Percentiles rank a stretch among this genome's conserved stretches.
phyloP scores from a whole-genome alignment of 2,888 invertebrate genomes.

The Tetheella fluctuosa region DNA sequence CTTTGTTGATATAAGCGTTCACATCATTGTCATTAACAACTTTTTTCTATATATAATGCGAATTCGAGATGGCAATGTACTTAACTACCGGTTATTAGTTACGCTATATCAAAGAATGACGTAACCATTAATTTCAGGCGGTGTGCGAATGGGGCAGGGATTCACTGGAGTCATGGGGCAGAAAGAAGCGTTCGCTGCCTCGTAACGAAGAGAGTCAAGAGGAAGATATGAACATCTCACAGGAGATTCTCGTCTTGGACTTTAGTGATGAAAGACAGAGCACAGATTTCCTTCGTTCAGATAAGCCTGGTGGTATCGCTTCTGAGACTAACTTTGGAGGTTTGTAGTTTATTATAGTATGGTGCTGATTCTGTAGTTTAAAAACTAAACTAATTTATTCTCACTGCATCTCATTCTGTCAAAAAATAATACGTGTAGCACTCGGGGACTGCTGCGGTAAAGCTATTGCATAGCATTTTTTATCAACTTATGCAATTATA shows the following conservation, averaged over 20 bases:
- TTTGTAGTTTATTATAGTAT: constrained; percentile 50
- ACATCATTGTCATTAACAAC: constrained; percentile 20
- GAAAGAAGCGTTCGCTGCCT: constrained; percentile 90
- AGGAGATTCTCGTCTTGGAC: constrained; percentile 96
- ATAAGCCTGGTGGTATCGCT: constrained; percentile 86
- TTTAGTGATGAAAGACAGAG: constrained; percentile 95
- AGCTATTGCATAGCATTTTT: no score
- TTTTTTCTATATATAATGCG: constrained; percentile 20
- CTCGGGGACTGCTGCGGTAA: no score
- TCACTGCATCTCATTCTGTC: no score
- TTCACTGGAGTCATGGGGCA: constrained; percentile 95
- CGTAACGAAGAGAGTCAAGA: constrained; percentile 86
- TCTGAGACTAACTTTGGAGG: constrained; percentile 89
- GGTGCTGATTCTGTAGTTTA: not conserved
- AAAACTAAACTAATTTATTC: no score
- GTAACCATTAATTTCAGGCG: constrained; percentile 83
- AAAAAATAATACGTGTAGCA: no score
- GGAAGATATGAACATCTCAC: constrained; percentile 96
- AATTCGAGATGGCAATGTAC: constrained; percentile 34
- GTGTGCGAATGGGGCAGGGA: constrained; percentile 96
- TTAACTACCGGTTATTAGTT: constrained; percentile 31
- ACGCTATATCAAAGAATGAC: constrained; percentile 31
- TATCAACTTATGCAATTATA: no score
- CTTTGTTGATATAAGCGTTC: constrained; percentile 22
- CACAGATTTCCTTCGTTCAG: constrained; percentile 89